Percentiles rank a stretch among this genome's conserved stretches.
phyloP scores from a whole-genome alignment of 2,888 invertebrate species.

The Phortica okadai region DNA sequence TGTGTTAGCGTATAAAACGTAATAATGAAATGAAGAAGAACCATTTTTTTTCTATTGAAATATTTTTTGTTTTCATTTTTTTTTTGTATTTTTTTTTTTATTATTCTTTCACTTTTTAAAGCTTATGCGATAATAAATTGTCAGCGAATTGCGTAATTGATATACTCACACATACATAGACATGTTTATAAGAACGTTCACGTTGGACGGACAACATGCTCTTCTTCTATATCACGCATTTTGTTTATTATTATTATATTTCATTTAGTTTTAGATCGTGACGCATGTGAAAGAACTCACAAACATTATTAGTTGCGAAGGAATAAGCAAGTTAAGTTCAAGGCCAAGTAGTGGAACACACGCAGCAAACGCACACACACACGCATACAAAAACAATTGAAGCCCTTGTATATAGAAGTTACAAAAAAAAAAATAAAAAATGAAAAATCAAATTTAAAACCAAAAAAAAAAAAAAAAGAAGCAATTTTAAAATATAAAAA shows the following conservation, averaged over 20 bases:
- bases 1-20: too few species aligned
- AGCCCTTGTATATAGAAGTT: background rate
- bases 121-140: background rate
- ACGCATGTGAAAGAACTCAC: background rate
- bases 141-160: slow-evolving; percentile 62
- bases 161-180: slow-evolving; percentile 37
- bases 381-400: background rate
- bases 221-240: background rate
- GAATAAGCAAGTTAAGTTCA: slow-evolving; percentile 56
- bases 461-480: slow-evolving; percentile 32
- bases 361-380: background rate
- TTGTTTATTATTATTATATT: background rate
- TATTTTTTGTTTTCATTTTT: background rate
- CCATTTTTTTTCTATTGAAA: background rate
- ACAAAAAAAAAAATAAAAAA: slow-evolving; percentile 5
- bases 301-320: slow-evolving; percentile 38
- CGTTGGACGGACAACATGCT: too few species aligned
- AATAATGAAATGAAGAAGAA: background rate
- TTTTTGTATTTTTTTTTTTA: background rate
- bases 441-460: background rate
- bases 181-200: background rate
- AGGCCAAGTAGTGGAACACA: slow-evolving; percentile 55
- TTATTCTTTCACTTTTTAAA: background rate
- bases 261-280: background rate
- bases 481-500: slow-evolving; percentile 46